Conservation (phyloP, 2,113 vertebrate genomes). For the Triplophysa siluroides region DNA sequence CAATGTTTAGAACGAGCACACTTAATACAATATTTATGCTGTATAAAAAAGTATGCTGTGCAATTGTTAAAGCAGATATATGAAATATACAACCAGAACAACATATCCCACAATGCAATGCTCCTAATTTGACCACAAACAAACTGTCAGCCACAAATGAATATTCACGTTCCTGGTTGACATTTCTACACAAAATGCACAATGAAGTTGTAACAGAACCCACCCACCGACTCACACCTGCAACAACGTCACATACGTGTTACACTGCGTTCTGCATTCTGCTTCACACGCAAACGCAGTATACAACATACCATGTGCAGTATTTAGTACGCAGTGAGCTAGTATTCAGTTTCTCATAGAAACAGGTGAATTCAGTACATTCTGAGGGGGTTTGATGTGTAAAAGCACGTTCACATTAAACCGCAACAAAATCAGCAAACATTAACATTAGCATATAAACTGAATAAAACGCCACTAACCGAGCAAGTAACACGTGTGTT, state of each 20-base stretch:
- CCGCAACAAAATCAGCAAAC: neutral
- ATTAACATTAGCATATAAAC: neutral
- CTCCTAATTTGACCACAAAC: no score
- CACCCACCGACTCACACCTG: no score
- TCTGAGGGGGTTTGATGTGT: neutral
- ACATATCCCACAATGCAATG: no score
- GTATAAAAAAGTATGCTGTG: neutral
- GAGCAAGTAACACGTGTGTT: neutral
- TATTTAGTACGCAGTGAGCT: neutral
- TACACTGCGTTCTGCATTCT: neutral
- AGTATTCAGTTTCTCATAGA: neutral
- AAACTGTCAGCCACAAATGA: no score
- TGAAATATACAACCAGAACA: no score
- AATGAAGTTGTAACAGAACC: neutral
- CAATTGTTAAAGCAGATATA: no score
- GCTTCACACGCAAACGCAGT: neutral
- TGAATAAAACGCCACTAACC: neutral
- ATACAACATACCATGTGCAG: neutral
- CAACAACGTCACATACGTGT: no score
- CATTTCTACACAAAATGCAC: neutral
- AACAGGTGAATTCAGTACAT: neutral
- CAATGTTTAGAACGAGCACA: neutral
- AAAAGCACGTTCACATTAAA: neutral
- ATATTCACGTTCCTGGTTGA: no score
- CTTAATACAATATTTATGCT: no score